Conservation (phyloP, 1,140 invertebrate species). For the Sitophilus oryzae region DNA sequence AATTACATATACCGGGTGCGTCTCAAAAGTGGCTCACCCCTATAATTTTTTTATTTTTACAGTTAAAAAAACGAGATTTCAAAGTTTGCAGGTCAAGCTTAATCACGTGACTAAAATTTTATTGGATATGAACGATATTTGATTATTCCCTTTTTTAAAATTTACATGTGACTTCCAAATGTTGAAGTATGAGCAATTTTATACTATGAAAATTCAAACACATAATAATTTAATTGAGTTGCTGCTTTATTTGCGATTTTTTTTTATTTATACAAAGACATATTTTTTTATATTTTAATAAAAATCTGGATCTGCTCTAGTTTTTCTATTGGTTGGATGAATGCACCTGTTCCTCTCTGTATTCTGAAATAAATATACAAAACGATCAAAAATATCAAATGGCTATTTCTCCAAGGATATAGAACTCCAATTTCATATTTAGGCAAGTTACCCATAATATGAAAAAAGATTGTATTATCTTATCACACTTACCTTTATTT, state of each 20-base stretch:
- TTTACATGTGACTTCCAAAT: too few relatives aligned
- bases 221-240: slow-evolving; percentile 2
- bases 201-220: too few relatives aligned
- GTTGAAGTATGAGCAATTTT: too few relatives aligned
- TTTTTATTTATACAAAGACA: background rate
- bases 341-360: background rate
- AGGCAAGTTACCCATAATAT: slow-evolving; percentile 21
- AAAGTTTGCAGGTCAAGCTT: too few relatives aligned
- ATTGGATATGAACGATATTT: too few relatives aligned
- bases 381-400: slow-evolving; percentile 1
- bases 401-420: too few relatives aligned
- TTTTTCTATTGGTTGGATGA: slow-evolving; percentile 10
- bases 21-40: too few relatives aligned
- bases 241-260: slow-evolving; percentile 10
- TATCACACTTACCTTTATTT: slow-evolving; percentile 1
- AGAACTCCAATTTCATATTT: slow-evolving; percentile 2
- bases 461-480: background rate
- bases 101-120: too few relatives aligned
- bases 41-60: too few relatives aligned
- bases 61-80: too few relatives aligned
- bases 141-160: too few relatives aligned
- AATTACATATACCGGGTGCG: too few relatives aligned
- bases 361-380: slow-evolving; percentile 6
- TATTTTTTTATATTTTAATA: slow-evolving; percentile 7
- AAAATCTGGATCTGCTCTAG: slow-evolving; percentile 12